Evolutionary conservation across 2,113 vertebrate species (phyloP).

Genomic region (Prochilodus magdalenae): DNA sequence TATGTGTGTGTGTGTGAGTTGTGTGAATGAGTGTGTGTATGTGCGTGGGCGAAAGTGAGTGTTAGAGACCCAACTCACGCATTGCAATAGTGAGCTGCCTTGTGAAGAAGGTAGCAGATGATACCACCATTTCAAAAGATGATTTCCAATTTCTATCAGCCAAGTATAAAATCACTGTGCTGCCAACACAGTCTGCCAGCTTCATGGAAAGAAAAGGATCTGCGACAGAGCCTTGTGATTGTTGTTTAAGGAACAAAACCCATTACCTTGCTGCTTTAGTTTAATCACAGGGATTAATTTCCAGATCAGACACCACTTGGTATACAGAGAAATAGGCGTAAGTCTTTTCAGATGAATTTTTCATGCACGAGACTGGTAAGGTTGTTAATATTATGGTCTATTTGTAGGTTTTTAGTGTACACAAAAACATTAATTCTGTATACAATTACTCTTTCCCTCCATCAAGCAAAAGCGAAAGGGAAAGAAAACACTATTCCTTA

Average conservation of each 20-base stretch:
- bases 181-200: slow-evolving; percentile 66
- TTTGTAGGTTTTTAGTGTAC: not conserved
- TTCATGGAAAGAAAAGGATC: slow-evolving; percentile 52
- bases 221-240: slow-evolving; percentile 63
- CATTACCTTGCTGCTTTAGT: slow-evolving; percentile 54
- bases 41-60: slow-evolving; percentile 25
- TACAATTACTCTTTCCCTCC: slow-evolving; percentile 27
- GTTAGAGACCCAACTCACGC: slow-evolving; percentile 63
- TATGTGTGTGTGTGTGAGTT: slow-evolving; percentile 27
- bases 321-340: not conserved
- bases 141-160: slow-evolving; percentile 72
- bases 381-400: not conserved
- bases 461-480: slow-evolving; percentile 39
- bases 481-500: slow-evolving; percentile 60
- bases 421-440: not conserved
- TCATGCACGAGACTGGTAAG: not conserved
- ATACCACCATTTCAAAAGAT: slow-evolving; percentile 61
- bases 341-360: not conserved
- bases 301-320: slow-evolving; percentile 50
- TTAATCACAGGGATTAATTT: slow-evolving; percentile 72
- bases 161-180: slow-evolving; percentile 64
- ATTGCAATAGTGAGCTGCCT: slow-evolving; percentile 50
- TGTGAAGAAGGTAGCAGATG: slow-evolving; percentile 59
- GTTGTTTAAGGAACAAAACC: slow-evolving; percentile 61
- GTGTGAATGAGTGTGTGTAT: slow-evolving; percentile 23